Percentiles rank a stretch among this genome's conserved stretches.
These are phyloP conservation scores for Chondrosia reniformis DNA, from an alignment of 37 sponge, comb jelly and placozoan genomes.

Conservation along the genomic window DNA sequence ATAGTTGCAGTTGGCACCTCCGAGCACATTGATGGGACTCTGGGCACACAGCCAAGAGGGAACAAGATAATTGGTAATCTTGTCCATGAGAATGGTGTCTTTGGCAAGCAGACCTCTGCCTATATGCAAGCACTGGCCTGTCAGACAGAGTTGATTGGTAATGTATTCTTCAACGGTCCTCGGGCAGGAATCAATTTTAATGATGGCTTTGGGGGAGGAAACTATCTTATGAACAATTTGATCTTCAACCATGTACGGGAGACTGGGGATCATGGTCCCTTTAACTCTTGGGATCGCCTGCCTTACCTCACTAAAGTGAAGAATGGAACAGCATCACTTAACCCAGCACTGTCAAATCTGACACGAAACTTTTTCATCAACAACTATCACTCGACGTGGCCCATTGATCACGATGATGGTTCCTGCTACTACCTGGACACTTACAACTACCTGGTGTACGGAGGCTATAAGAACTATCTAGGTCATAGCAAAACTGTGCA, in stretches of 20 bases:
- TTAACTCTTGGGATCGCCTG: constrained; percentile 55
- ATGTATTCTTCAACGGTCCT: constrained; percentile 61
- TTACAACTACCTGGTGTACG: constrained; percentile 52
- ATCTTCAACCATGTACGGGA: constrained; percentile 56
- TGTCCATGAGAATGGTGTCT: constrained; percentile 59
- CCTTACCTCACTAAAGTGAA: constrained; percentile 31
- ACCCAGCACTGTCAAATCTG: constrained; percentile 23
- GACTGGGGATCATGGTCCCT: constrained; percentile 57
- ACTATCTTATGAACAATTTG: constrained; percentile 31
- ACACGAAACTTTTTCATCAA: constrained; percentile 46
- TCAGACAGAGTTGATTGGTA: constrained; percentile 22
- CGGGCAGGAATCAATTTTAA: constrained; percentile 63
- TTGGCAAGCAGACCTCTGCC: constrained; percentile 46
- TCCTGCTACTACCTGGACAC: constrained; percentile 50
- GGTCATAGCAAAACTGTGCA: constrained; percentile 36
- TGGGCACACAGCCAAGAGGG: constrained; percentile 39
- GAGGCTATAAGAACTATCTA: constrained; percentile 50
- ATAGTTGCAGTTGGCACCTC: constrained; percentile 55
- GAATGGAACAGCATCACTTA: constrained; percentile 26
- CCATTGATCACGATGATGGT: constrained; percentile 64
- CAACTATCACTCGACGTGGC: constrained; percentile 46
- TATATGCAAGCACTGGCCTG: constrained; percentile 44
- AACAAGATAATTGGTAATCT: constrained; percentile 35
- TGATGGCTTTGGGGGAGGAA: constrained; percentile 61
- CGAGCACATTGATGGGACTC: constrained; percentile 44